Evolutionary conservation across 2,113 vertebrate genomes (phyloP).

Genomic region (Vombatus ursinus): DNA sequence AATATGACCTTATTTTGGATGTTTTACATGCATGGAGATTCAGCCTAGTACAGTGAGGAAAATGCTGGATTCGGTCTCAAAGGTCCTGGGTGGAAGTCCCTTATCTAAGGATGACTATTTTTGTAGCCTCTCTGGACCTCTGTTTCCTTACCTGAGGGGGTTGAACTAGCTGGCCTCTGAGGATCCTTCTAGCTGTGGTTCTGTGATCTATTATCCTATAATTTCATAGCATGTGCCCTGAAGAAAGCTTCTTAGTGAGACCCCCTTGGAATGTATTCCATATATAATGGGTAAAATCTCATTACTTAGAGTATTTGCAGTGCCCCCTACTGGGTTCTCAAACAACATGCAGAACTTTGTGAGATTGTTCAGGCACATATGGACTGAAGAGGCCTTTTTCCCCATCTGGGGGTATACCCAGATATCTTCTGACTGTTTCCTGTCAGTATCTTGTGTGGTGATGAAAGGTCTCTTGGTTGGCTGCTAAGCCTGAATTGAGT

Average conservation of each 20-base stretch:
- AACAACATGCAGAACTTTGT: background rate
- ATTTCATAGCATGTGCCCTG: background rate
- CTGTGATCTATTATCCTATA: background rate
- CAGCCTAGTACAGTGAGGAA: background rate
- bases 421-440: background rate
- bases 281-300: background rate
- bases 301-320: background rate
- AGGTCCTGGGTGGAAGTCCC: background rate
- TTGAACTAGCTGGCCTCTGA: background rate
- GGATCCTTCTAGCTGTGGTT: background rate
- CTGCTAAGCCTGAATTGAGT: background rate
- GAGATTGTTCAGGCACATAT: too few relatives aligned
- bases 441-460: background rate
- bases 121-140: background rate
- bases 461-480: background rate
- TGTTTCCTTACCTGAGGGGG: background rate
- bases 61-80: background rate
- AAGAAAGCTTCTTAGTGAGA: background rate
- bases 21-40: background rate
- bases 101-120: background rate
- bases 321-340: background rate
- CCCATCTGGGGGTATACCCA: background rate
- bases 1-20: slow-evolving; percentile 3
- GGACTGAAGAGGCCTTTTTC: background rate
- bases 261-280: background rate